Conservation (phyloP, 2,797 vertebrate species). For the Cottoperca gobio region DNA sequence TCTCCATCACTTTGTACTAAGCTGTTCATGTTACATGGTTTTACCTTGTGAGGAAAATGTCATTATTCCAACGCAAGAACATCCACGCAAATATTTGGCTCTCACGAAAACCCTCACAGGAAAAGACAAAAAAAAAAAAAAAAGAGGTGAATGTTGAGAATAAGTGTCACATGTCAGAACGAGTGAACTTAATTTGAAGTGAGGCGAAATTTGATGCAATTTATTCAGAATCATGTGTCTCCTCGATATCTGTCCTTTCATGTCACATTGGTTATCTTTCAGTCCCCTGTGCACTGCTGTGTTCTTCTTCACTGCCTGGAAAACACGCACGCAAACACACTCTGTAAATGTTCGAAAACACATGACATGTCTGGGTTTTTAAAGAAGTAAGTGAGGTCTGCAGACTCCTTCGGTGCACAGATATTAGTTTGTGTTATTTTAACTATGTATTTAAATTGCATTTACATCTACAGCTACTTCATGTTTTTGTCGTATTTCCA, state of each 20-base stretch:
- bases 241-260: slow-evolving; percentile 70
- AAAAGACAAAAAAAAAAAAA: slow-evolving; percentile 33
- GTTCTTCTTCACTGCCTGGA: slow-evolving; percentile 51
- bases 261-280: slow-evolving; percentile 73
- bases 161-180: slow-evolving; percentile 79
- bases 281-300: slow-evolving; percentile 45
- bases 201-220: slow-evolving; percentile 78
- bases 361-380: slow-evolving; percentile 25
- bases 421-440: slow-evolving; percentile 7
- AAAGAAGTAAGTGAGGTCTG: slow-evolving; percentile 11
- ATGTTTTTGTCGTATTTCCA: slow-evolving; percentile 8
- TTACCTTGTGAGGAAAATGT: slow-evolving; percentile 50
- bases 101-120: slow-evolving; percentile 47
- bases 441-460: neutral
- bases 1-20: slow-evolving; percentile 18
- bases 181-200: slow-evolving; percentile 76
- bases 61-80: slow-evolving; percentile 27
- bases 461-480: slow-evolving; percentile 20
- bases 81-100: slow-evolving; percentile 46
- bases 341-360: slow-evolving; percentile 47
- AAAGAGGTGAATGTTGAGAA: slow-evolving; percentile 64
- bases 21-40: slow-evolving; percentile 3
- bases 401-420: neutral
- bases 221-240: slow-evolving; percentile 78
- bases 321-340: slow-evolving; percentile 37